Base-by-base conservation (phyloP, 35 echinoderm and acorn worm genomes). In the Apostichopus californicus region DNA sequence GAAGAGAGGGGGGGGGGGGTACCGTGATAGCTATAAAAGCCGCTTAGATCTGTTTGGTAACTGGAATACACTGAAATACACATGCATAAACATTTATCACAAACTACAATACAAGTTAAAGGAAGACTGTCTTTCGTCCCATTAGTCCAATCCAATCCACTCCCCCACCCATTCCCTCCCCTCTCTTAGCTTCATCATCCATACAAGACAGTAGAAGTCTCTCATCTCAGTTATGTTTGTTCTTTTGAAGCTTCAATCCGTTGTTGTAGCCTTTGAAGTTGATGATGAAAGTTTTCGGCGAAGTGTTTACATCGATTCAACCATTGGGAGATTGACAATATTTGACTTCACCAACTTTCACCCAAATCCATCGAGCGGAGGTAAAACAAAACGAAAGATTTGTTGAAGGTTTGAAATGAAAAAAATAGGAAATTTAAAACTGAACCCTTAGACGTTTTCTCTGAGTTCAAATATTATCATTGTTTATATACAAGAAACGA, bases 171-270 rank as follows among this genome's bases (percentile, higher is more conserved):
- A 34, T 34, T 34, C 28, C 28, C 28, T 34, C 28, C 2, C 28
- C 28, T 34, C 28, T 34, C 1, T 34, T 34, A 34, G 28, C 28
- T 68, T 4, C 64, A 68, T 68, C 64, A 17, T 13, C 17, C 21
- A 10, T 79, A 46, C 9, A 22, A 79, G 21, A 18, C 9, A 18
- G 77, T 5, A 10, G 4, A 5, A 79, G 9, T 12, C 77, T 24
- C 5, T 9, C 80, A 14, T 9, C 13, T 55, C 2, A 54, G 4
- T 83, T 59, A 6, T 85, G 54, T 85, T 17, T 59, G 10, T 85
- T 85, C n/a, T 58, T 6, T 85, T 58, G 20, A 58, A 85, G 81
- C 81, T 85, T 85, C 58, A 56, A 22, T 56, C 22, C 6, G 55
- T 20, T 5, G 52, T 85, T 9, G 58, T 58, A 85, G 58, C 15